A percentile compares a stretch with the other conserved stretches of the same genome.
These are phyloP conservation scores for Cephus runcator DNA, from an alignment of 2,888 invertebrate genomes.

Conservation along the genomic window DNA sequence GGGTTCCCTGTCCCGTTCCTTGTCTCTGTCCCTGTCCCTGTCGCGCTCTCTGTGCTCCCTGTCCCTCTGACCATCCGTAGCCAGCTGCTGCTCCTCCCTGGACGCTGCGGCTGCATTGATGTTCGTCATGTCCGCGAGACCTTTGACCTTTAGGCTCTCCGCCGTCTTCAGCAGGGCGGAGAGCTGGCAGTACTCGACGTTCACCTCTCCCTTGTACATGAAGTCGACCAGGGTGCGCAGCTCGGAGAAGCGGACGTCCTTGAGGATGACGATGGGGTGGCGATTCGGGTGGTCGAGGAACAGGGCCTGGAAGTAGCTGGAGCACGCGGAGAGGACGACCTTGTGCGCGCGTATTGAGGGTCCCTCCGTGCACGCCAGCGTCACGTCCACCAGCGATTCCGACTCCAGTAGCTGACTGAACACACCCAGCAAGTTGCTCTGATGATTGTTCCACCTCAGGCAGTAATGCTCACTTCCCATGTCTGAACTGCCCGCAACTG, in stretches of 20 bases:
- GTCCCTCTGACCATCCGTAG: constrained; percentile 26
- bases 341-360: constrained; percentile 94
- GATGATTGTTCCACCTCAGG: constrained; percentile 99
- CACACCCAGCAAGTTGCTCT: constrained; percentile 96
- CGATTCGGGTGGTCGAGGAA: constrained; percentile 93
- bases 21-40: constrained; percentile 41
- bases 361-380: constrained; percentile 95
- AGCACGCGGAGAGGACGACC: constrained; percentile 95
- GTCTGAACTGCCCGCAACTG: constrained; percentile 91
- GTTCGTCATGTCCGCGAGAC: constrained; percentile 92
- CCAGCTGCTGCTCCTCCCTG: constrained; percentile 60
- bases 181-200: constrained; percentile 93
- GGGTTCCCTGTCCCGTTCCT: constrained; percentile 30
- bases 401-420: constrained; percentile 96
- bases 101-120: constrained; percentile 73
- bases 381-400: constrained; percentile 96
- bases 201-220: constrained; percentile 97
- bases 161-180: constrained; percentile 91
- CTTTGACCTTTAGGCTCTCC: constrained; percentile 92
- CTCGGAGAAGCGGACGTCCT: constrained; percentile 92
- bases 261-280: constrained; percentile 93
- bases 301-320: constrained; percentile 93
- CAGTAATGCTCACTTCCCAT: constrained; percentile 99
- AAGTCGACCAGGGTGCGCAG: constrained; percentile 92
- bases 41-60: constrained; percentile 30